Evolutionary conservation across 2,113 vertebrate species (phyloP).

Genomic region (Orcinus orca): DNA sequence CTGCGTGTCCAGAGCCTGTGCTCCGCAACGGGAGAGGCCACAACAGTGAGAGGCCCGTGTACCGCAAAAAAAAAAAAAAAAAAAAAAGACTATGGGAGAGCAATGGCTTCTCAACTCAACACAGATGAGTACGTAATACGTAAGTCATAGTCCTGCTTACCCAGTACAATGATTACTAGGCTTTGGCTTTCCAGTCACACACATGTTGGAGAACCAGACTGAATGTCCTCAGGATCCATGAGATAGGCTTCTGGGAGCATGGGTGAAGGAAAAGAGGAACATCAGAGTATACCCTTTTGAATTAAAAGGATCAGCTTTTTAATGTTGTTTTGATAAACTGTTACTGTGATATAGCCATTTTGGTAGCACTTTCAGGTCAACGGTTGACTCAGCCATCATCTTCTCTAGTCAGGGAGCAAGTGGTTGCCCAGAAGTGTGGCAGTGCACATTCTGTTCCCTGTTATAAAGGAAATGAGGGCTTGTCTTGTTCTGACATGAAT

Average conservation of each 20-base stretch:
- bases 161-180: rapidly evolving
- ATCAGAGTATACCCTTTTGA: background rate
- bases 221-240: background rate
- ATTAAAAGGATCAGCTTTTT: background rate
- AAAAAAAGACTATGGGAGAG: background rate
- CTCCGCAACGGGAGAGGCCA: no score
- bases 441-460: background rate
- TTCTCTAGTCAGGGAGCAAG: background rate
- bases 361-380: background rate
- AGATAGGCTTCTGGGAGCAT: background rate
- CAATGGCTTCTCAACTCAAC: background rate
- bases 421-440: background rate
- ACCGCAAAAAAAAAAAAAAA: no score
- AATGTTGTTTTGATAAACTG: background rate
- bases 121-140: background rate
- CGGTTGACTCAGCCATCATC: background rate
- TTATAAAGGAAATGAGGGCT: slow-evolving; percentile 37
- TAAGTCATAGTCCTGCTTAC: background rate
- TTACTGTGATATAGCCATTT: background rate
- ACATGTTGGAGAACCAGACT: background rate
- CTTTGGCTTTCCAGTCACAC: background rate
- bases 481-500: slow-evolving; percentile 40
- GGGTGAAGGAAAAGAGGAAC: background rate
- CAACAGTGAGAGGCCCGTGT: no score
- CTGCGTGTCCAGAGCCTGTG: no score